These are phyloP conservation scores for Hoplias malabaricus DNA, from an alignment of 2,113 vertebrate species.

Conservation along the genomic window DNA sequence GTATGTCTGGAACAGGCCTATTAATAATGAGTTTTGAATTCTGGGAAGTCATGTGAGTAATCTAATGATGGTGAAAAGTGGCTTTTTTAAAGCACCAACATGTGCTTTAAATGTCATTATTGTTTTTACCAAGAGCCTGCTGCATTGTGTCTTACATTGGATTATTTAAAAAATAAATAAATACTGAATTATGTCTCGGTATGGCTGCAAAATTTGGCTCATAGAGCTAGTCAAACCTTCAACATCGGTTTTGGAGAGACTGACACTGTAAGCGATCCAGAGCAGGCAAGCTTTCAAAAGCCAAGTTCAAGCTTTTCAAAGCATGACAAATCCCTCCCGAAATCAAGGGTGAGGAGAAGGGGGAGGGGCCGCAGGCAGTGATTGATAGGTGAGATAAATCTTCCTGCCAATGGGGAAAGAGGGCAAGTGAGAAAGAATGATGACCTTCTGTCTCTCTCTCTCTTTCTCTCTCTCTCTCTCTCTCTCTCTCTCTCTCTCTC, in stretches of 20 bases:
- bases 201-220: not conserved
- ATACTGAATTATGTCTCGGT: not conserved
- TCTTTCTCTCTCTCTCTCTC: conserved; percentile 39
- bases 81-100: conserved; percentile 10
- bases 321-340: conserved; percentile 45
- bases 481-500: conserved; percentile 34
- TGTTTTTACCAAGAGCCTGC: not conserved
- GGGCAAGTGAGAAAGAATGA: conserved; percentile 38
- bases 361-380: conserved; percentile 41
- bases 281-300: conserved; percentile 30
- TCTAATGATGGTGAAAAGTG: not conserved
- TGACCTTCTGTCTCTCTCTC: conserved; percentile 45
- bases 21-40: conserved; percentile 3
- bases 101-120: not conserved
- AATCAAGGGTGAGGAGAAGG: conserved; percentile 42
- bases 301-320: conserved; percentile 33
- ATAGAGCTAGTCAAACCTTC: not conserved
- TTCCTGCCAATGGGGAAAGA: conserved; percentile 38
- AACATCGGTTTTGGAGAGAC: not conserved
- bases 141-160: no score
- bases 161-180: no score
- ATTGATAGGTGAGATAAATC: conserved; percentile 50
- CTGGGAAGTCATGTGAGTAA: not conserved
- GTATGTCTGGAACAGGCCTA: not conserved
- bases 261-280: conserved; percentile 2